Evolutionary conservation across 2,888 invertebrate genomes (phyloP).

Genomic region (Erpobdella octoculata): DNA sequence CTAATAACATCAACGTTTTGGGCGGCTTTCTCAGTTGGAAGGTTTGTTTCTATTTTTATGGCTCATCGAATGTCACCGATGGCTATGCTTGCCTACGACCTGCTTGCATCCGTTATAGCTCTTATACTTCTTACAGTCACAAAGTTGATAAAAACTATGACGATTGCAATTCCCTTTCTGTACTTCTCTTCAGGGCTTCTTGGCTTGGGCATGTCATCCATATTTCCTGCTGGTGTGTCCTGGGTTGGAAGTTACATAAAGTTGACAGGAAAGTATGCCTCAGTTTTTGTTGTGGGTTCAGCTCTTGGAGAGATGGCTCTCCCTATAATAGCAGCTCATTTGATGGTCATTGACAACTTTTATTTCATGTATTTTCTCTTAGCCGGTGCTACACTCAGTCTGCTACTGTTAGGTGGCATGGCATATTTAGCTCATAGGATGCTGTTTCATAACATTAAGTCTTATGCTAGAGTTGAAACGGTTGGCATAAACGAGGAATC

Average conservation of each 20-base stretch:
- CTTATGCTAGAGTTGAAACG: too few species aligned
- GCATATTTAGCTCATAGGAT: slow-evolving; percentile 44
- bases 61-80: slow-evolving; percentile 49
- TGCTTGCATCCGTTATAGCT: slow-evolving; percentile 43
- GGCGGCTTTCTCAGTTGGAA: slow-evolving; percentile 52
- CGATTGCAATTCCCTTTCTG: slow-evolving; percentile 36
- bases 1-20: slow-evolving; percentile 53
- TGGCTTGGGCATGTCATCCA: slow-evolving; percentile 53
- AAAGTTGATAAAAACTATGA: background rate
- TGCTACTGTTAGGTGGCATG: slow-evolving; percentile 45
- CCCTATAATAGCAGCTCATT: slow-evolving; percentile 49
- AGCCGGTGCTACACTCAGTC: slow-evolving; percentile 41
- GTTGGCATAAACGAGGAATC: too few species aligned
- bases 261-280: slow-evolving; percentile 52
- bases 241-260: slow-evolving; percentile 53
- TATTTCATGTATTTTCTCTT: slow-evolving; percentile 50
- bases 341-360: slow-evolving; percentile 46
- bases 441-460: too few species aligned
- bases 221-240: slow-evolving; percentile 53
- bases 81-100: slow-evolving; percentile 49
- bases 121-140: slow-evolving; percentile 45
- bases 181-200: slow-evolving; percentile 51
- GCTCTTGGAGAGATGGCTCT: slow-evolving; percentile 53
- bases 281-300: slow-evolving; percentile 52
- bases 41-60: slow-evolving; percentile 52